phyloP scores from a whole-genome alignment of 2,888 invertebrate genomes.

The Slavum lentiscoides region DNA sequence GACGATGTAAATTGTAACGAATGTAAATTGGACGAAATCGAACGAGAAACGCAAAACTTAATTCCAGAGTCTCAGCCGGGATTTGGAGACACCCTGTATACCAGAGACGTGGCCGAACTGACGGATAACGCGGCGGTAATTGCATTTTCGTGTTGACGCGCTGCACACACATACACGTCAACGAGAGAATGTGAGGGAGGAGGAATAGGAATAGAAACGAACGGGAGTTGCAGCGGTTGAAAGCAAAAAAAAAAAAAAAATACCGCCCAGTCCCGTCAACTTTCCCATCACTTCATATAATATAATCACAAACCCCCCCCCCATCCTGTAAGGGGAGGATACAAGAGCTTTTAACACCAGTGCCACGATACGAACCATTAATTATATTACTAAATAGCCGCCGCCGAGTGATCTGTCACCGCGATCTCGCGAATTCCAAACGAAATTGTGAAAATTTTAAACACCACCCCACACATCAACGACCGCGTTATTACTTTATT shows the following conservation, averaged over 20 bases:
- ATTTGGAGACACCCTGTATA: neutral
- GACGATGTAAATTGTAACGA: too few relatives aligned
- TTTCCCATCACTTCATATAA: neutral
- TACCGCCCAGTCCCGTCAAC: constrained; percentile 1
- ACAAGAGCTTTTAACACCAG: neutral
- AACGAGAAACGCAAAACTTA: too few relatives aligned
- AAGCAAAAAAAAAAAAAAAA: constrained; percentile 8
- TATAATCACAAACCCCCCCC: neutral
- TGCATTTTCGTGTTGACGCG: constrained; percentile 50
- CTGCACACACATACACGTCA: constrained; percentile 15
- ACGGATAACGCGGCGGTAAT: constrained; percentile 43
- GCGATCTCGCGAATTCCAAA: neutral
- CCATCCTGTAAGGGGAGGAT: neutral
- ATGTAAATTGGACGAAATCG: too few relatives aligned
- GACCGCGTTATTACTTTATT: too few relatives aligned
- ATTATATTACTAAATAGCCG: constrained; percentile 23
- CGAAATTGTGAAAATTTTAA: too few relatives aligned
- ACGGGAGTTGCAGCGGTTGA: neutral
- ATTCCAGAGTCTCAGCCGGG: too few relatives aligned
- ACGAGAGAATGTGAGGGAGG: neutral
- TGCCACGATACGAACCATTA: neutral
- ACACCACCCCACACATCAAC: too few relatives aligned
- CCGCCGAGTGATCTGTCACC: constrained; percentile 2
- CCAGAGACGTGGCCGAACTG: neutral
- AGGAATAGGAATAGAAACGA: neutral